Percentiles rank a stretch among this genome's conserved stretches.
These are phyloP conservation scores for Ctenicera cuprea DNA, from an alignment of 2,888 invertebrate genomes.

Conservation along the genomic window DNA sequence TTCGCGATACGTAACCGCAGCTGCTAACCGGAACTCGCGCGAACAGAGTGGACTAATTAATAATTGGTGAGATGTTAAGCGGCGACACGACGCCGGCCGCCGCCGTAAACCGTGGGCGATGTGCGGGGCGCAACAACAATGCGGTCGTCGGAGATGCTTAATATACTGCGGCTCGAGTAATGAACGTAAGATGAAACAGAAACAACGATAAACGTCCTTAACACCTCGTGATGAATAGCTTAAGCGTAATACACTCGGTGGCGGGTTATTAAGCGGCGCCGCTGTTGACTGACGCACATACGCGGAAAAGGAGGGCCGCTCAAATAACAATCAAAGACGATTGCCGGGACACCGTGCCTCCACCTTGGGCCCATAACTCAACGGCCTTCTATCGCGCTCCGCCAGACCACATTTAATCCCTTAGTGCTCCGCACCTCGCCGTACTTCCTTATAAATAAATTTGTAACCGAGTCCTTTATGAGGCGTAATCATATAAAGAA, in stretches of 20 bases:
- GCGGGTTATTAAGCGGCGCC: conserved; percentile 62
- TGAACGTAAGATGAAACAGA: conserved; percentile 71
- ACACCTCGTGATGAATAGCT: conserved; percentile 70
- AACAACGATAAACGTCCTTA: conserved; percentile 71
- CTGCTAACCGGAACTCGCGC: conserved; percentile 32
- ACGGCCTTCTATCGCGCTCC: conserved; percentile 66
- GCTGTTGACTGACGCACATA: conserved; percentile 57
- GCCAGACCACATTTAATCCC: conserved; percentile 67
- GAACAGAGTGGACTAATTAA: conserved; percentile 59
- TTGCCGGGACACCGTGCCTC: conserved; percentile 63
- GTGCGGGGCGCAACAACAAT: conserved; percentile 65
- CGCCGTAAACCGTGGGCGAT: conserved; percentile 57
- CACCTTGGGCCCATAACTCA: conserved; percentile 65
- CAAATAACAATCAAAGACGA: conserved; percentile 69
- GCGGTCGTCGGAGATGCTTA: conserved; percentile 69
- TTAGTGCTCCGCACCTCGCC: conserved; percentile 60
- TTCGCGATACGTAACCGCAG: conserved; percentile 35
- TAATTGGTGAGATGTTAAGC: conserved; percentile 59
- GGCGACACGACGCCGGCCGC: conserved; percentile 47
- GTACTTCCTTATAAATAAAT: conserved; percentile 67
- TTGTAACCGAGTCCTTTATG: conserved; percentile 67
- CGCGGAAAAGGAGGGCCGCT: conserved; percentile 64
- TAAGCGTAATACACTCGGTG: conserved; percentile 66
- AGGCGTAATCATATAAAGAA: conserved; percentile 68
- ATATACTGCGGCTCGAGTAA: conserved; percentile 69